These are phyloP conservation scores for Emys orbicularis DNA, from an alignment of 2,797 vertebrate genomes.

Conservation along the genomic window DNA sequence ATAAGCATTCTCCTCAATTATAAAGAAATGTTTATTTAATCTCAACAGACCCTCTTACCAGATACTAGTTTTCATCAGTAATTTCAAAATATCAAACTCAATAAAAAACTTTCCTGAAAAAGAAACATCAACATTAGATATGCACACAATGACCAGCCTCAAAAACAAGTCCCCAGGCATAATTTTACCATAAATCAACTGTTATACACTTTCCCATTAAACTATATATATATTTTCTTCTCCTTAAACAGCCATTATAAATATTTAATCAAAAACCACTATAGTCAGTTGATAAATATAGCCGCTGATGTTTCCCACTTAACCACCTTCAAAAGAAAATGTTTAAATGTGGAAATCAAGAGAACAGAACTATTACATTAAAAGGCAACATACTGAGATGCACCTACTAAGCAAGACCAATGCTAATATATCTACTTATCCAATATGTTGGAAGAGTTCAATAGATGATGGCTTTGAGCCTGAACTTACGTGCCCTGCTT, in stretches of 20 bases:
- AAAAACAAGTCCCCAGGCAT: neutral
- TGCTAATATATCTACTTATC: neutral
- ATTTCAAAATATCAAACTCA: neutral
- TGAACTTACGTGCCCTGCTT: neutral
- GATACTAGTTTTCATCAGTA: neutral
- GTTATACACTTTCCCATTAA: neutral
- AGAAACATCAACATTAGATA: neutral
- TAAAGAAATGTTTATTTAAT: neutral
- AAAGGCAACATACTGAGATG: neutral
- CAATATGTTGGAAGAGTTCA: neutral
- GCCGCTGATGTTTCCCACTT: neutral
- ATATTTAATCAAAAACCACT: neutral
- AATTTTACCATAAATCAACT: neutral
- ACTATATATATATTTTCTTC: neutral
- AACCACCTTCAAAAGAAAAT: neutral
- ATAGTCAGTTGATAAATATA: neutral
- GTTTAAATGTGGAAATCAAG: neutral
- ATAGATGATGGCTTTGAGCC: neutral
- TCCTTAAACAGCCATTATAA: neutral
- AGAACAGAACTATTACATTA: neutral
- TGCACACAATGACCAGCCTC: neutral
- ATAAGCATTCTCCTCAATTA: neutral
- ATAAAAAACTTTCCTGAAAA: neutral
- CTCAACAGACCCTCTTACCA: neutral
- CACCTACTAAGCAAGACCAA: neutral